Evolutionary conservation across 2,888 invertebrate genomes (phyloP), one percentile per base, ranked within the genome.

Genomic region (Seira ritae): DNA sequence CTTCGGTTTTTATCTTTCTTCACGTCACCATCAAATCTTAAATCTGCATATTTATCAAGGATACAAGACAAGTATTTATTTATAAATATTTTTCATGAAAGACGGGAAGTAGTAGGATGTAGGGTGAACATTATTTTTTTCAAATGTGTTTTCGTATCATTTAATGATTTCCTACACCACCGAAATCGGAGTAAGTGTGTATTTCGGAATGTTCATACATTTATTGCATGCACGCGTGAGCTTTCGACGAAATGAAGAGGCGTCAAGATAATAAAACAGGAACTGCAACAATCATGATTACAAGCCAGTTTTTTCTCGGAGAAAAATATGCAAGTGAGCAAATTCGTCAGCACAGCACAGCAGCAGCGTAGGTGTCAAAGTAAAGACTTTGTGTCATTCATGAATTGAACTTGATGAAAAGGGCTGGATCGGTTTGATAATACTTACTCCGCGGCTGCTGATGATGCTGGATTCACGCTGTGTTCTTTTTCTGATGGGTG

Each of bases 251-350:
- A 22, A 50, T 10, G 55, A 10, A 20, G 46, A 69, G 46, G 69
- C 69, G 69, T 69, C 46, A 42, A 69, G 1, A 37, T 46, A 69
- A 69, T 69, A 46, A 69, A 69, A 69, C 69, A 69, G 69, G 46
- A 69, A 69, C 69, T 69, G 46, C 42, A 69, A 69, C 22, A 69
- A 69, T 19, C 42, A 69, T 69, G 42, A 68, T 31, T 12, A 69
- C 42, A 37, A 69, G 46, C 69, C 69, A 42, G 69, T 69, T 69
- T 12, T n/a, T n/a, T n/a, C n/a, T n/a, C n/a, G n/a, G n/a, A n/a
- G n/a, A n/a, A n/a, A n/a, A n/a, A n/a, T n/a, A n/a, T n/a, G n/a
- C n/a, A n/a, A n/a, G n/a, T n/a, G n/a, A n/a, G n/a, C n/a, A n/a
- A n/a, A n/a, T n/a, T n/a, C n/a, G n/a, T n/a, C n/a, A n/a, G n/a